These are phyloP conservation scores for Poeciliopsis prolifica DNA, from an alignment of 2,113 vertebrate genomes.

Conservation along the genomic window DNA sequence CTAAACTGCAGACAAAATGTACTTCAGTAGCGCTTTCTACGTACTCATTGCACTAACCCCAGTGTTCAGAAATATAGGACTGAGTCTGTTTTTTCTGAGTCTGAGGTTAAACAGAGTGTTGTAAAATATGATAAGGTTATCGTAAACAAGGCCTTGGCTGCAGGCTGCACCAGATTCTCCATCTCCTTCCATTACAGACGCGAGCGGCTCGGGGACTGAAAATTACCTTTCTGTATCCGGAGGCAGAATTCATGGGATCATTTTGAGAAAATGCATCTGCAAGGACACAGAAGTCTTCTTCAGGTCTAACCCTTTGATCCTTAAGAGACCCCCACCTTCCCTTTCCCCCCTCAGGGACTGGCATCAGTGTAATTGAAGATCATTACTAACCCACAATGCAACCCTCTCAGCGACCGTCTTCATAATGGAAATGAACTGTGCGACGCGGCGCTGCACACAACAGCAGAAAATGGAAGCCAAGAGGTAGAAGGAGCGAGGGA, in stretches of 20 bases:
- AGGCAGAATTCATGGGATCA: slow-evolving; percentile 69
- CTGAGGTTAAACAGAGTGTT: neutral
- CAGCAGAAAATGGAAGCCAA: slow-evolving; percentile 73
- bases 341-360: slow-evolving; percentile 67
- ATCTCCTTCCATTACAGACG: slow-evolving; percentile 45
- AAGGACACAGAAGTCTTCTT: slow-evolving; percentile 76
- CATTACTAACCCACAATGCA: slow-evolving; percentile 82
- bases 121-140: slow-evolving; percentile 41
- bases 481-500: slow-evolving; percentile 70
- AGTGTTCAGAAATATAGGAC: neutral
- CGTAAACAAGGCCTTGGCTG: slow-evolving; percentile 40
- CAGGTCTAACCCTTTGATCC: slow-evolving; percentile 81
- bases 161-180: slow-evolving; percentile 50
- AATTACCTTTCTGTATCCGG: slow-evolving; percentile 70
- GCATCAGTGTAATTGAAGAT: slow-evolving; percentile 84
- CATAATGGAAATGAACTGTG: slow-evolving; percentile 83
- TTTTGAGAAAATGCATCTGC: slow-evolving; percentile 78
- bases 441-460: slow-evolving; percentile 59
- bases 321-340: slow-evolving; percentile 72
- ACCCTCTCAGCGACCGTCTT: slow-evolving; percentile 77
- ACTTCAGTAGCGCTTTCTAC: neutral
- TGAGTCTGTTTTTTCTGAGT: slow-evolving; percentile 13
- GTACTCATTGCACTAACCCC: neutral
- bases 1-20: neutral
- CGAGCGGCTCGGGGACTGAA: slow-evolving; percentile 63